Evolutionary conservation across 2,113 vertebrate genomes (phyloP), one percentile per base, ranked within the genome.

Genomic region (Hyperopisus bebe): DNA sequence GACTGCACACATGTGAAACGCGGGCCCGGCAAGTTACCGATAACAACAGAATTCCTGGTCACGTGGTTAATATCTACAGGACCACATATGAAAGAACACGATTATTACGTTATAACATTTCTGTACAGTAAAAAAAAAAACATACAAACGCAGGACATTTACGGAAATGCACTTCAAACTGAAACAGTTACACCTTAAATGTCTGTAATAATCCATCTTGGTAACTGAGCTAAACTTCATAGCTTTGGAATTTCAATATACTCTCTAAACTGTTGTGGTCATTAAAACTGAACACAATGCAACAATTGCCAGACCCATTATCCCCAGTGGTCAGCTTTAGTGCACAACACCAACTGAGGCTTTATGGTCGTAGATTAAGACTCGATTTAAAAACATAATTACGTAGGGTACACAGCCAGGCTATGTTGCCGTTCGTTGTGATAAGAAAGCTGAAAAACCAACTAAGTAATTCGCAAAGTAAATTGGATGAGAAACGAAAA

Each of bases 1-100:
- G 35, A 15, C 70, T 42, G 35, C 70, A 77, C 70, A 39, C 70
- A 19, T 35, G 35, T 42, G n/a, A 31, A 27, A 70, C 62, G 62
- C 62, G n/a, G 24, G 70, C 4, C 31, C 42, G 35, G 15, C 82
- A n/a, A 47, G 17, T 84, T 84, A 47, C n/a, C 46, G 46, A 48
- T 85, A 48, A 39, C 17, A 8, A 80, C 82, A 46, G 4, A 24
- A 88, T 66, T n/a, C 42, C 31, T 24, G 24, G 62, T 88, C 88
- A 88, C 88, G 70, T 89, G 46, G 35, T 82, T 39, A n/a, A 44
- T n/a, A 70, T 83, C 35, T n/a, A 82, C 50, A 47, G 46, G n/a
- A 6, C 35, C 39, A 42, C 51, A 11, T 62, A 50, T 77, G 21
- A 9, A 70, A 31, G n/a, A 48, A 74, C 88, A 80, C 31, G 13